These are phyloP conservation scores for Acleris emargana DNA, from an alignment of 2,888 invertebrate genomes.

Conservation along the genomic window DNA sequence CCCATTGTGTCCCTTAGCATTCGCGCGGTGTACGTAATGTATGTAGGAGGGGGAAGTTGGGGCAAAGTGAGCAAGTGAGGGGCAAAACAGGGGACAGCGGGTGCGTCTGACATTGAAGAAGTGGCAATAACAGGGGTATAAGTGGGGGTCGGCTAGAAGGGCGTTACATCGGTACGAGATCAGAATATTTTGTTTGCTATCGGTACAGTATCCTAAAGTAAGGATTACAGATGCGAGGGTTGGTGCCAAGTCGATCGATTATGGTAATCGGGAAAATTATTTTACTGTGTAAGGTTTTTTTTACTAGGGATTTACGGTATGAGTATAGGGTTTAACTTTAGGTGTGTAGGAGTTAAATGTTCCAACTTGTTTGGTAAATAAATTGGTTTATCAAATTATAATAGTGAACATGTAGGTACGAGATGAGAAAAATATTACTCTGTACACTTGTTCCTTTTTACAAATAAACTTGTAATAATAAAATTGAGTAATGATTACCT, in stretches of 20 bases:
- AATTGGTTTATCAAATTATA: too few relatives aligned
- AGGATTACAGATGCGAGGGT: conserved; percentile 79
- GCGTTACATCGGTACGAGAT: conserved; percentile 81
- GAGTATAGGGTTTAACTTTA: too few relatives aligned
- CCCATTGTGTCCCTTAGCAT: conserved; percentile 64
- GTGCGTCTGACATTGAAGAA: conserved; percentile 85
- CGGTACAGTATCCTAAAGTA: conserved; percentile 72
- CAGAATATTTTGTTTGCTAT: conserved; percentile 79
- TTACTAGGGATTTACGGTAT: background rate
- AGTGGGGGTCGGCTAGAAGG: conserved; percentile 79
- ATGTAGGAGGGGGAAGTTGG: conserved; percentile 65
- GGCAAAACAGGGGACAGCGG: conserved; percentile 47
- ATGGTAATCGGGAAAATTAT: conserved; percentile 26
- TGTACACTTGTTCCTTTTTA: too few relatives aligned
- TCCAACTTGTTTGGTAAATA: too few relatives aligned
- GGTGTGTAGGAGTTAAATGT: too few relatives aligned
- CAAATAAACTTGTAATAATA: too few relatives aligned
- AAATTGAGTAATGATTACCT: too few relatives aligned
- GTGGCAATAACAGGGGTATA: conserved; percentile 84
- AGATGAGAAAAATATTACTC: too few relatives aligned
- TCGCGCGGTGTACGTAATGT: conserved; percentile 78
- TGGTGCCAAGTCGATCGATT: conserved; percentile 40
- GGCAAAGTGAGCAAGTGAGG: conserved; percentile 15
- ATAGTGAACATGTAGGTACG: too few relatives aligned
- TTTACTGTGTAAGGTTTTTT: conserved; percentile 1